These are phyloP conservation scores for Clupea harengus DNA, from an alignment of 2,113 vertebrate species.

Conservation along the genomic window DNA sequence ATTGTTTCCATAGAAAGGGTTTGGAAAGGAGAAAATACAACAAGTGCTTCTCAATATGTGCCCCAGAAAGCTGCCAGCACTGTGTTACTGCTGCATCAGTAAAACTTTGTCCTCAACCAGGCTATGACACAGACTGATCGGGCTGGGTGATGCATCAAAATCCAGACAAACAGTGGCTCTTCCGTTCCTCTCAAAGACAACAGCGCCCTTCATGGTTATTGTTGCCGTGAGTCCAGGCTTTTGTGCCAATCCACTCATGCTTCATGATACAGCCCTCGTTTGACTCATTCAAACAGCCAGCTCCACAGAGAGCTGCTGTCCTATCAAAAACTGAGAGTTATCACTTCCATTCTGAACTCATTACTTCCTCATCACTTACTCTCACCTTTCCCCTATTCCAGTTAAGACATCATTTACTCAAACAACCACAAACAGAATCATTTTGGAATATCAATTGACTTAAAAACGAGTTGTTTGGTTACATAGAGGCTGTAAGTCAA, in stretches of 20 bases:
- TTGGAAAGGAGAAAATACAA: not conserved
- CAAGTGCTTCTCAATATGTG: not conserved
- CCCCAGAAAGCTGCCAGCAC: not conserved
- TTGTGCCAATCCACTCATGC: constrained; percentile 1
- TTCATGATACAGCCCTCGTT: constrained; percentile 11
- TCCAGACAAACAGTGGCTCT: constrained; percentile 17
- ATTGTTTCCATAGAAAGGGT: not conserved
- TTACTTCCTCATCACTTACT: constrained; percentile 7
- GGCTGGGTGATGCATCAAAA: constrained; percentile 3
- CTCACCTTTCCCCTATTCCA: not conserved
- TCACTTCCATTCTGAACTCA: constrained; percentile 12
- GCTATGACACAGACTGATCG: not conserved
- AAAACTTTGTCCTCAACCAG: not conserved
- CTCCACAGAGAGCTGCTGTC: constrained; percentile 8
- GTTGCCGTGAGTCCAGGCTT: not conserved
- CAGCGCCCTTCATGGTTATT: constrained; percentile 5
- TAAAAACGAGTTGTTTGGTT: not conserved
- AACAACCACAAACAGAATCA: not conserved
- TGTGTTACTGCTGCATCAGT: not conserved
- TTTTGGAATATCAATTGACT: not conserved
- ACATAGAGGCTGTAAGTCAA: not conserved
- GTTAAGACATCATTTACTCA: not conserved
- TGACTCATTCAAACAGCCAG: constrained; percentile 14
- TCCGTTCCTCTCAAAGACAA: constrained; percentile 2
- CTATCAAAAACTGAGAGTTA: constrained; percentile 8